Evolutionary conservation across 2,888 invertebrate species (phyloP), one percentile per base, ranked within the genome.

Genomic region (Platerodrilus igneus): DNA sequence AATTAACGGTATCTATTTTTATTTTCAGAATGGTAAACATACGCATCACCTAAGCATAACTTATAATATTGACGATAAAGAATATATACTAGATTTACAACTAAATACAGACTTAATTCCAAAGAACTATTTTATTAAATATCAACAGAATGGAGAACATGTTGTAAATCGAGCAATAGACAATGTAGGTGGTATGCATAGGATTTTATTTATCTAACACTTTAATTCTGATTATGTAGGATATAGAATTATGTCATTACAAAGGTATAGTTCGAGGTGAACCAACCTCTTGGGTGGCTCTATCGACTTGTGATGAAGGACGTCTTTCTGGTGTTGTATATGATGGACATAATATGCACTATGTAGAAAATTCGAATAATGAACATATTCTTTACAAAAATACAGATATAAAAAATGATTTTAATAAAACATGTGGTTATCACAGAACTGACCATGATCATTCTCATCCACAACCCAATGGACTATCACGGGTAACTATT

Each of bases 251-350:
- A 55, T 88, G 88, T 63, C 85, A 87, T 62, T 88, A 88, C 62
- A 75, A 78, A 56, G 92, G 92, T 39, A 76, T 73, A 47, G 76
- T 92, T 37, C 73, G 83, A 46, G 81, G 77, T 41, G 72, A 75
- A 50, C 72, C 76, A 2, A 71, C 75, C 38, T 91, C 92, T 3
- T 84, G 84, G 81, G 90, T 79, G 35, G 91, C 91, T 1, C 62
- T 92, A 31, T 91, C 92, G 31, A 90, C 90, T 3, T 92, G 92
- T 19, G 20, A 30, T 62, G 69, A 75, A 33, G 69, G 71, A 44
- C 84, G 84, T 28, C 67, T 81, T 22, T 78, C 82, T 32, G 92
- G 92, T 4, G 76, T 88, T 44, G 76, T 92, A 46, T 86, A 77
- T 63, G 89, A 91, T 62, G 90, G 89, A 17, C 63, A 73, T 43